These are phyloP conservation scores for Dendronephthya gigantea DNA, from an alignment of 64 coral and sea anemone species.

Conservation along the genomic window DNA sequence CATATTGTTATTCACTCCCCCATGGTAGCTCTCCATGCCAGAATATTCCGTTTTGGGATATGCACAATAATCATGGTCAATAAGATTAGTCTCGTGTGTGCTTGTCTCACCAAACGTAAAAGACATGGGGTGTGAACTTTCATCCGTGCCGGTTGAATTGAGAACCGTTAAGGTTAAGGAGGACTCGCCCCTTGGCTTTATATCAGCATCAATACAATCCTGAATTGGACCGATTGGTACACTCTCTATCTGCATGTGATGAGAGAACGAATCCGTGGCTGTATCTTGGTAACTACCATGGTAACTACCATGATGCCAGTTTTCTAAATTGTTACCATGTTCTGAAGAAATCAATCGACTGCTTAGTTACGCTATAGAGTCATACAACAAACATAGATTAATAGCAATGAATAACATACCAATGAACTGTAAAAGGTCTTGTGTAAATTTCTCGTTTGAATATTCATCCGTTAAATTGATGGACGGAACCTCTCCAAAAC, in stretches of 20 bases:
- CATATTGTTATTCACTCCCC: background rate
- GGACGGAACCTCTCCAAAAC: background rate
- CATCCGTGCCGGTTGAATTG: background rate
- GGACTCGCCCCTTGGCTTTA: background rate
- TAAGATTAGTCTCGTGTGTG: background rate
- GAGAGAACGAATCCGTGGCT: background rate
- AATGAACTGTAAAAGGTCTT: conserved; percentile 1
- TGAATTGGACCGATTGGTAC: background rate
- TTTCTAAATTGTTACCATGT: background rate
- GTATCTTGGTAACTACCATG: background rate
- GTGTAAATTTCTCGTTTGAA: background rate
- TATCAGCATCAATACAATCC: background rate
- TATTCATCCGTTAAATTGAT: background rate
- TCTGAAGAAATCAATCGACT: background rate
- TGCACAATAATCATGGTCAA: background rate
- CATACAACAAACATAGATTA: too few relatives aligned
- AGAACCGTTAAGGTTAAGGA: background rate
- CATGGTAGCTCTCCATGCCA: background rate
- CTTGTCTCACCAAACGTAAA: background rate
- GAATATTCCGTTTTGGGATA: background rate
- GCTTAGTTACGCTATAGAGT: too few relatives aligned
- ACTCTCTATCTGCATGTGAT: background rate
- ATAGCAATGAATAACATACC: background rate
- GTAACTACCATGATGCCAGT: background rate
- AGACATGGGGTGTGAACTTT: background rate